Base-by-base conservation (phyloP, 2,888 invertebrate species). In the Lepidochrysops patricia region DNA sequence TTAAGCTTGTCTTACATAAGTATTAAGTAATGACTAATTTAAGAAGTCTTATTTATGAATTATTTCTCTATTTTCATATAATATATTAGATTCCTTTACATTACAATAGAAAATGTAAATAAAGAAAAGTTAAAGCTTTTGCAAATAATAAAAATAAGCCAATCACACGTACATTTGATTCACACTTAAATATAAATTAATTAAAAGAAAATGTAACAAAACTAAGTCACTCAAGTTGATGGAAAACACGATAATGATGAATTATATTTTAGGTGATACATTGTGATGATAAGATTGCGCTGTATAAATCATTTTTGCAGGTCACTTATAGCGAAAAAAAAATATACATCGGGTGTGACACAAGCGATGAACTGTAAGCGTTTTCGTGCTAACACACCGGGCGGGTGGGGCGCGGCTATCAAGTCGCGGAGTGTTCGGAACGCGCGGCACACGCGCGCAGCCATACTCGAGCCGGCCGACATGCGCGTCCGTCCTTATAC, bases 401-500 rank as follows among this genome's bases (percentile, higher is more conserved):
- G 59, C 29, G 64, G 61, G 57, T 63, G 58, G 54, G 67, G 66
- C 62, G 69, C 64, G 58, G 71, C 63, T 66, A 73, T 68, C 66
- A 70, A 67, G 67, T 69, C 70, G 57, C 69, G 79, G 64, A 86
- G 80, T 65, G 82, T 76, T 68, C 82, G 80, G 67, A 87, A 79
- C 65, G 79, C 84, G 69, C 86, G 83, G 1, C 82, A 83, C 67
- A 88, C 71, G 64, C 85, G 83, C 70, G 76, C 75, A 64, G 75
- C 80, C 71, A 86, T 70, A 59, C 79, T 73, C 61, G 68, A 72
- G 64, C 70, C 64, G 63, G 64, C 68, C 60, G 64, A 65, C 66
- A 63, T 63, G 63, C 66, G 64, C 67, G 65, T 62, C 66, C 62
- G 57, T 67, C 67, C 79, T 82, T 81, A 77, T 77, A 80, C 78